Base-by-base conservation (phyloP, 1,140 invertebrate genomes). In the Drosophila kanapiae region DNA sequence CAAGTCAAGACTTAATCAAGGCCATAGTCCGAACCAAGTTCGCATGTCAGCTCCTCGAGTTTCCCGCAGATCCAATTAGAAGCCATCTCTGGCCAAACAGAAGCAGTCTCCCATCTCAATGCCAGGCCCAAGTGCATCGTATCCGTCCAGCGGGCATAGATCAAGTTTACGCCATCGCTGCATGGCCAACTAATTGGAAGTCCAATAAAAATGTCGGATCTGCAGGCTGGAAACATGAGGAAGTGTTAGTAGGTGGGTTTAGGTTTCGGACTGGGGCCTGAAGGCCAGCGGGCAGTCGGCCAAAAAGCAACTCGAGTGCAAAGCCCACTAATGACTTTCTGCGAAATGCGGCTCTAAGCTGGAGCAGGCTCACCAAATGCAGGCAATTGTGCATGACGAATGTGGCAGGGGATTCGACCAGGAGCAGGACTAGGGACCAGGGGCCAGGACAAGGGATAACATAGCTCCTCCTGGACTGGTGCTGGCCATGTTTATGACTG, bases 151-250 rank as follows among this genome's bases (percentile, higher is more conserved):
- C 43, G 35, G 62, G 54, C 79, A 83, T 91, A 91, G 82, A 91
- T 91, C 86, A 90, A 90, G 76, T 90, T 91, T 82, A 82, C 79
- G 82, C 75, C 80, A 77, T 68, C 77, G 62, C 47, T 57, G 72
- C 57, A 64, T 82, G 75, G 53, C 51, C 81, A 91, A 84, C 86
- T 90, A 90, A 91, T 90, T 90, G 86, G 87, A 90, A 91, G 86
- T 90, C 86, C 82, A 90, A 90, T 90, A 90, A 90, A 90, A 90
- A 91, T 91, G 86, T 90, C 86, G 82, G 87, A 90, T 90, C 82
- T 84, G 54, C 78, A 56, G 45, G 42, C 63, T 45, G 37, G 40
- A 45, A 60, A 33, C 61, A 62, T 40, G 53, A 54, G 53, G 53
- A 62, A 62, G 33, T 53, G 49, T 54, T 62, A 40, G 60, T 62